Base-by-base conservation (phyloP, 2,113 vertebrate genomes). In the Pristiophorus japonicus region DNA sequence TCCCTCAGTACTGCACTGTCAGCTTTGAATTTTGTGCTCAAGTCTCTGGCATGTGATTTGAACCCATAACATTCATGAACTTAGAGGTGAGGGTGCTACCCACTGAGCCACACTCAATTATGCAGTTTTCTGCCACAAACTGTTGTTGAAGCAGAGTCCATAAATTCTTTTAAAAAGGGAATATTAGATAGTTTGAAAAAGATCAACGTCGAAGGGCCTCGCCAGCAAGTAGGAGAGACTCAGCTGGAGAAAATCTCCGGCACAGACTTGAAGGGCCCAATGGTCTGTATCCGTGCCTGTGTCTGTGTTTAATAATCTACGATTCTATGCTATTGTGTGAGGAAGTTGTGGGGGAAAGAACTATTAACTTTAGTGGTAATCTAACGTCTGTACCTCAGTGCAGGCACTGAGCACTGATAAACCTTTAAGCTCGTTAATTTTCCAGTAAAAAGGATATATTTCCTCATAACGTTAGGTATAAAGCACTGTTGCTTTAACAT, bases 401-500 rank as follows among this genome's bases (percentile, higher is more conserved):
- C n/a, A n/a, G n/a, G n/a, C n/a, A 51, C 93, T 47, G 93, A 73
- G 22, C 93, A 51, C 45, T 73, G 66, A 67, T 70, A 94, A 94
- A 67, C 38, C 93, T 73, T 94, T 70, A 94, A 70, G 65, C 93
- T 47, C 11, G 42, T 38, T 70, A 94, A 94, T 94, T 67, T 94
- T 70, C 65, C 65, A 94, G 93, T 70, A 14, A 30, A 47, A 30
- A 94, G 42, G 63, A 70, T 70, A 51, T 70, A 94, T 94, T 94
- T 94, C 93, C 45, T 70, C 27, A 51, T 67, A 51, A 22, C 12
- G 38, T 94, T 51, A 94, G 1, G 24, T 38, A 47, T 51, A 94
- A 94, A 94, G 38, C 65, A 94, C 22, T 51, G 42, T 51, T 24
- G 16, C 66, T 94, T 73, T 67, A 94, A 94, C 16, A 70, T 47